These are phyloP conservation scores for Threskiornis aethiopicus DNA, from an alignment of 2,797 vertebrate species.

Conservation along the genomic window DNA sequence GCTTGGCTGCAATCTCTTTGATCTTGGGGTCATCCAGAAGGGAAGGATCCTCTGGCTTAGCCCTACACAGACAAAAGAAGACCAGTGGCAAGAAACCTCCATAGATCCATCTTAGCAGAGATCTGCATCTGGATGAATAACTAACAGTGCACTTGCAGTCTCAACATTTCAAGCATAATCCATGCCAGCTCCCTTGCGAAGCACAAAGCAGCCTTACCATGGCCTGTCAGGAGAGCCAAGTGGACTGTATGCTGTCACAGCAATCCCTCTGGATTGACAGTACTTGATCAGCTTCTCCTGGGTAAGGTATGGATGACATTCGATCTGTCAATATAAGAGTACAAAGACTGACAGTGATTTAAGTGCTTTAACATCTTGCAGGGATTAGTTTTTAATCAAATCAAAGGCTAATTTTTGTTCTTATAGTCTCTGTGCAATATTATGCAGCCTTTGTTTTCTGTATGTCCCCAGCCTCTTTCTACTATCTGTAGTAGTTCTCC, in stretches of 20 bases:
- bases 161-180: background rate
- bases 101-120: background rate
- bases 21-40: slow-evolving; percentile 87
- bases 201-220: slow-evolving; percentile 72
- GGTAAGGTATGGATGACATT: slow-evolving; percentile 88
- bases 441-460: background rate
- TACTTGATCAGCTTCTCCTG: slow-evolving; percentile 89
- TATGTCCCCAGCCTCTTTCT: background rate
- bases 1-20: slow-evolving; percentile 82
- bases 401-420: background rate
- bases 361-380: background rate
- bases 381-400: background rate
- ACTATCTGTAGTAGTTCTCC: background rate
- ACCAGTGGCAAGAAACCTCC: background rate
- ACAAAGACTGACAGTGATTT: background rate
- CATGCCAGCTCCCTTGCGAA: background rate
- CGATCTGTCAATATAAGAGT: slow-evolving; percentile 75
- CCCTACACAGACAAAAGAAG: slow-evolving; percentile 66
- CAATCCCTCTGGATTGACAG: slow-evolving; percentile 86
- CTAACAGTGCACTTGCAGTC: no score
- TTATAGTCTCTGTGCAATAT: accelerated
- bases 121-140: background rate
- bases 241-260: slow-evolving; percentile 88
- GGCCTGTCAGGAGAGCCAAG: slow-evolving; percentile 90
- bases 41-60: slow-evolving; percentile 81